These are phyloP conservation scores for Heliconius hermathena DNA, from an alignment of 1,140 invertebrate species.

Conservation along the genomic window DNA sequence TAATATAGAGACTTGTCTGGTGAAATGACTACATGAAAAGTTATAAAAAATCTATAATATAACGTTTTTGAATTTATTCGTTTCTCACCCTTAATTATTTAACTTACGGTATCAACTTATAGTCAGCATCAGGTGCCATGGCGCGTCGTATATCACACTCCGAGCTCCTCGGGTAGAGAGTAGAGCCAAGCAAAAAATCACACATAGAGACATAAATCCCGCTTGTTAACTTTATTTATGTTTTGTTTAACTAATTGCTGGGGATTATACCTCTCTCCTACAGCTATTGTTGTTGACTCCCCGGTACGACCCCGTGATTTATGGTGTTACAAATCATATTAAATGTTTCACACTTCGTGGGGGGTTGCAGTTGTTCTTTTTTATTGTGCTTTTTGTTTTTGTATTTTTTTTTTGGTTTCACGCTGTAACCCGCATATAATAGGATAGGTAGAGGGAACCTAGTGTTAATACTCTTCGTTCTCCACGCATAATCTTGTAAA, in stretches of 20 bases:
- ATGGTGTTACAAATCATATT: slow-evolving; percentile 7
- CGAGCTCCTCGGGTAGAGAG: neutral
- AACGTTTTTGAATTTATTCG: too few relatives aligned
- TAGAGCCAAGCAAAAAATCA: slow-evolving; percentile 14
- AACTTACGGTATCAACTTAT: too few relatives aligned
- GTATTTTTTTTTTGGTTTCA: neutral
- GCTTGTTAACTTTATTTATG: slow-evolving; percentile 20
- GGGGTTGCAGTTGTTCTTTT: neutral
- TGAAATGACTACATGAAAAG: too few relatives aligned
- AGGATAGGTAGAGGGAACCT: too few relatives aligned
- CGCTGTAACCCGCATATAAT: too few relatives aligned
- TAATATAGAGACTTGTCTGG: too few relatives aligned
- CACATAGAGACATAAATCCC: slow-evolving; percentile 27
- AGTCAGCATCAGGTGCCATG: neutral
- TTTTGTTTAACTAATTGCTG: slow-evolving; percentile 17
- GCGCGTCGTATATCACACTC: neutral
- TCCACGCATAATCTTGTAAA: too few relatives aligned
- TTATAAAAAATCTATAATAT: too few relatives aligned
- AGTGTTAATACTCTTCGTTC: too few relatives aligned
- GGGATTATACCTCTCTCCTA: neutral
- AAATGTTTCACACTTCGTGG: slow-evolving; percentile 8
- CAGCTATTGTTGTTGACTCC: neutral
- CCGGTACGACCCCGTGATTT: neutral
- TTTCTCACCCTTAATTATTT: too few relatives aligned
- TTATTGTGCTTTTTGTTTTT: neutral